Evolutionary conservation across 2,113 vertebrate genomes (phyloP).

Genomic region (Atherinomorus stipes): DNA sequence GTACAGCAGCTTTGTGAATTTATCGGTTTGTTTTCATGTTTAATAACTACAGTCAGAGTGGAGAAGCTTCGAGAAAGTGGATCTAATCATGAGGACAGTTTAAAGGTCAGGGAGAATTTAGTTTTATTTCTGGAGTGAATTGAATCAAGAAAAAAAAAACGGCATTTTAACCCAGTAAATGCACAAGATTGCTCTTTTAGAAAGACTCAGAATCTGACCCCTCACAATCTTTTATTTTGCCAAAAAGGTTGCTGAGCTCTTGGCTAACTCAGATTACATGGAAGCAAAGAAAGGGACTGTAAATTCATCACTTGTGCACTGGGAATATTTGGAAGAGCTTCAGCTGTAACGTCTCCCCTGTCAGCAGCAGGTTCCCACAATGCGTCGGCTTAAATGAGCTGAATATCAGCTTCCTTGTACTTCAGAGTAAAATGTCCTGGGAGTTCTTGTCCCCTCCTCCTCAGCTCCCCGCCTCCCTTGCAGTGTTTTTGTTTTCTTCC

Average conservation of each 20-base stretch:
- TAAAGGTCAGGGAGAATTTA: neutral
- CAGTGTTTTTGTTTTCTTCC: slow-evolving; percentile 79
- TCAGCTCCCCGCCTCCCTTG: slow-evolving; percentile 63
- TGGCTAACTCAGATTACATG: neutral
- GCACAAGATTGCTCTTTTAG: neutral
- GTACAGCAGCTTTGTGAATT: neutral
- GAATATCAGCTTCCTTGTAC: slow-evolving; percentile 63
- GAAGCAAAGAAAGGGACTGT: neutral
- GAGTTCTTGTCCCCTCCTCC: slow-evolving; percentile 49
- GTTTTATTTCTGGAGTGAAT: neutral
- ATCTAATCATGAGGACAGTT: neutral
- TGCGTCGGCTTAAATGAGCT: slow-evolving; percentile 39
- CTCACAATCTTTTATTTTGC: neutral
- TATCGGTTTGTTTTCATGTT: neutral
- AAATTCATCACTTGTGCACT: neutral
- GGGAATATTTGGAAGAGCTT: slow-evolving; percentile 14
- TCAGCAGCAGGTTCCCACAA: slow-evolving; percentile 43
- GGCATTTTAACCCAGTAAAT: neutral
- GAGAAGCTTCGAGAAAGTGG: neutral
- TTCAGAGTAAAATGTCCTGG: slow-evolving; percentile 53
- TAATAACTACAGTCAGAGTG: neutral
- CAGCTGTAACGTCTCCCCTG: slow-evolving; percentile 6
- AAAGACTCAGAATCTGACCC: neutral
- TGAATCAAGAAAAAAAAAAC: slow-evolving; percentile 1
- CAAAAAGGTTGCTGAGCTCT: neutral